phyloP scores from a whole-genome alignment of 2,888 invertebrate genomes.

The Agrotis ipsilon region DNA sequence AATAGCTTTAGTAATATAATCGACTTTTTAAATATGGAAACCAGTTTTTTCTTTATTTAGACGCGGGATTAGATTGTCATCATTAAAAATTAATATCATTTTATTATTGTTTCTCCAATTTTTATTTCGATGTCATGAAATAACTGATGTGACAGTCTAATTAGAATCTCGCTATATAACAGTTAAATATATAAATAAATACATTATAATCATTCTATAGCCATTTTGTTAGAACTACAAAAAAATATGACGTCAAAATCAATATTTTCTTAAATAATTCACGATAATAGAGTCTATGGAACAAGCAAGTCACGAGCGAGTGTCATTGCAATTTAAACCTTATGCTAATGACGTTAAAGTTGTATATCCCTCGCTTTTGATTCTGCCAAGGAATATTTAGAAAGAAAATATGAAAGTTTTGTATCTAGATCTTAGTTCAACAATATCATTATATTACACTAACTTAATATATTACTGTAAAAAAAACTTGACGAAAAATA shows the following conservation, averaged over 20 bases:
- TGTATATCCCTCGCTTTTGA: not conserved
- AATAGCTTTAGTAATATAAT: slow-evolving; percentile 34
- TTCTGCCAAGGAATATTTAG: not conserved
- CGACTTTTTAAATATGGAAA: slow-evolving; percentile 26
- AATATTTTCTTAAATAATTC: slow-evolving; percentile 22
- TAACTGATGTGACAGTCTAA: slow-evolving; percentile 7
- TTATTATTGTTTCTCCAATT: not conserved
- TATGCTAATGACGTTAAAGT: not conserved
- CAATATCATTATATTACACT: slow-evolving; percentile 31
- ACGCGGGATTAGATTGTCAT: slow-evolving; percentile 32
- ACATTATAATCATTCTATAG: slow-evolving; percentile 10
- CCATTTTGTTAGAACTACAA: slow-evolving; percentile 7
- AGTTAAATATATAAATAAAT: not conserved
- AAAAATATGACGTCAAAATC: slow-evolving; percentile 7
- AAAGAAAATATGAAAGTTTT: slow-evolving; percentile 20
- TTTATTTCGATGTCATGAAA: not conserved
- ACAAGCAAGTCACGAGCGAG: not conserved
- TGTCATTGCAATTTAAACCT: not conserved
- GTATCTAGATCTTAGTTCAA: slow-evolving; percentile 39
- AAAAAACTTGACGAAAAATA: slow-evolving; percentile 49
- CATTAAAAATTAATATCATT: not conserved
- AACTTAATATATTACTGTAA: slow-evolving; percentile 13
- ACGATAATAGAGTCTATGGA: slow-evolving; percentile 1
- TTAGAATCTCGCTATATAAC: slow-evolving; percentile 39
- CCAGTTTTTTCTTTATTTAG: slow-evolving; percentile 1